A percentile compares a stretch with the other conserved stretches of the same genome.
Evolutionary conservation across 2,113 vertebrate species (phyloP).

Genomic region (Poeciliopsis retropinna): DNA sequence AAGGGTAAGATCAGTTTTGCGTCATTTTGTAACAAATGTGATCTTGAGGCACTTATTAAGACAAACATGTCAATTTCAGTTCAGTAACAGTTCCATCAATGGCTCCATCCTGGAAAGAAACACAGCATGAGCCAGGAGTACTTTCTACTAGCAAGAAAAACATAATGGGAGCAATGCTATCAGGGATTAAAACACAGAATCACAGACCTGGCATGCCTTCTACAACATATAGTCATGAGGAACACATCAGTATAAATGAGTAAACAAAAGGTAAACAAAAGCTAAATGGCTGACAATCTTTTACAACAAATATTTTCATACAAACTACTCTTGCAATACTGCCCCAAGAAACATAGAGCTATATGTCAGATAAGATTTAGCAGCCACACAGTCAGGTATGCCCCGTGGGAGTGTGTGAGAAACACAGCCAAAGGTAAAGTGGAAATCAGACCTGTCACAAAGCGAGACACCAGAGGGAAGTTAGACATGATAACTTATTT

Average conservation of each 20-base stretch:
- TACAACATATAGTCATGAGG: too few species aligned
- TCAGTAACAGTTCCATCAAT: neutral
- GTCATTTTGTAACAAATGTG: neutral
- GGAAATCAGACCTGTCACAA: neutral
- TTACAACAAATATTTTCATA: neutral
- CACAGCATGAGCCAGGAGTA: neutral
- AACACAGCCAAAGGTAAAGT: neutral
- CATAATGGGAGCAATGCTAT: neutral
- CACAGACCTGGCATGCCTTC: too few species aligned
- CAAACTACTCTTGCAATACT: slow-evolving; percentile 1
- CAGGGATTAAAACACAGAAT: neutral
- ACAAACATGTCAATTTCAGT: neutral
- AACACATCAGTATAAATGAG: slow-evolving; percentile 3
- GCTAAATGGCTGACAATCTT: neutral
- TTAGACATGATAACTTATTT: neutral
- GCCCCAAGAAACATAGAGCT: neutral
- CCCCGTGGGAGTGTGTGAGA: neutral
- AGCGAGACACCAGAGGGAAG: neutral
- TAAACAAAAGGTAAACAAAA: slow-evolving; percentile 21
- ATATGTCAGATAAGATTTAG: slow-evolving; percentile 6
- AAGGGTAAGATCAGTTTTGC: slow-evolving; percentile 4
- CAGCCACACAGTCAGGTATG: slow-evolving; percentile 12
- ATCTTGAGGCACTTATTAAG: neutral
- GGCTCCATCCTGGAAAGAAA: neutral
- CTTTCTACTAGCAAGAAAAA: neutral